phyloP scores from a whole-genome alignment of 1,140 invertebrate genomes.

The Caenorhabditis tropicalis region DNA sequence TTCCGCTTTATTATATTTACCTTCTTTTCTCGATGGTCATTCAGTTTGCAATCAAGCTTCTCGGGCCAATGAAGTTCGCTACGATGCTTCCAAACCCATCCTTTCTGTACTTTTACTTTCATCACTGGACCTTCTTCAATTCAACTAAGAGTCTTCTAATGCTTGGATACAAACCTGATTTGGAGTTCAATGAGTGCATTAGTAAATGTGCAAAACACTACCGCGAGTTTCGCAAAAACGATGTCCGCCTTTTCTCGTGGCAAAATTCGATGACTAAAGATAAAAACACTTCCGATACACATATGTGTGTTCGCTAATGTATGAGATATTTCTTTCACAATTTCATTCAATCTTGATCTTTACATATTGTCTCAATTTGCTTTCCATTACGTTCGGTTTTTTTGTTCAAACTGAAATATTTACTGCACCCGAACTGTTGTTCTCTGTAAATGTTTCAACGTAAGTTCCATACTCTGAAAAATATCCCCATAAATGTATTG shows the following conservation, averaged over 20 bases:
- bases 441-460: neutral
- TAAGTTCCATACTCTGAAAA: neutral
- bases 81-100: neutral
- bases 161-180: constrained; percentile 4
- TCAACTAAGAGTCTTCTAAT: neutral
- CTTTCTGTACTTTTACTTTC: constrained; percentile 14
- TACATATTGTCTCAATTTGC: too few species aligned
- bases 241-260: constrained; percentile 9
- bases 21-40: neutral
- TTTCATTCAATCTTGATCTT: too few species aligned
- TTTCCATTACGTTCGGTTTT: too few species aligned
- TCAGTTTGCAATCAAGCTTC: neutral
- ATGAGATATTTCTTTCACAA: too few species aligned
- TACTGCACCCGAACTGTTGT: neutral
- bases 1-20: constrained; percentile 22
- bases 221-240: constrained; percentile 9
- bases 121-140: constrained; percentile 31
- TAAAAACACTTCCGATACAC: neutral
- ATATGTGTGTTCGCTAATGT: neutral
- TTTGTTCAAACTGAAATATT: neutral
- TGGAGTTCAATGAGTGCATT: neutral
- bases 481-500: neutral
- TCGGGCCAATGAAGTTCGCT: neutral
- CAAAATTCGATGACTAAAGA: neutral
- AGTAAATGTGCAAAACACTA: neutral